Evolutionary conservation across 2,113 vertebrate genomes (phyloP), one percentile per base, ranked within the genome.

Genomic region (Phylloscopus whistleri): DNA sequence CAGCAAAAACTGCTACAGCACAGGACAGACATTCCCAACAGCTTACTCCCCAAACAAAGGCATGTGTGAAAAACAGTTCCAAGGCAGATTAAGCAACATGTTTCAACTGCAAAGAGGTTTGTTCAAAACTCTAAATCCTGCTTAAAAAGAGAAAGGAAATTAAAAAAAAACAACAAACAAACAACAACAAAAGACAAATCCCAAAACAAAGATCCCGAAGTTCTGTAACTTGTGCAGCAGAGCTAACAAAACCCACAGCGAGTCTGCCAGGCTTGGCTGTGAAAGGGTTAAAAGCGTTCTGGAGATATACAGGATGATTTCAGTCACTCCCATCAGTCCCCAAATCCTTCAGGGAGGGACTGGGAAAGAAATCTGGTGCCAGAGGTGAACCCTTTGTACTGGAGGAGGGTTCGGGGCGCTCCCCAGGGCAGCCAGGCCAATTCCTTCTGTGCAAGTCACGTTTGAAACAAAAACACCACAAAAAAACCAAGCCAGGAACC

Each of bases 41-140:
- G 70, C 95, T 84, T 9, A 66, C 41, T 89, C 84, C 94, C 89
- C 6, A 85, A 78, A 87, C 89, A 94, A 94, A 97, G 96, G 96
- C 95, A 94, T 78, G 44, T 56, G 94, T 96, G 96, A 94, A 60
- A 60, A 94, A 96, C 68, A 89, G 93, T 96, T 94, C 39, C 93
- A 97, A 97, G 96, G 96, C 96, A 96, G 89, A 96, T 46, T 46
- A 58, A 97, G 95, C 96, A 21, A 95, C 73, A 13, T 7, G 60
- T 81, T 94, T 90, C 87, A 92, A 84, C 87, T 37, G 94, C 87
- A 48, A 31, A 96, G 77, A 92, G 87, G 62, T 88, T 87, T 70
- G 94, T 94, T 95, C 90, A 6, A 48, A 86, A 84, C 8, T 12
- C 67, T 67, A 76, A 93, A 95, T 94, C 86, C 89, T 86, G 94